These are phyloP conservation scores for Scomberomorus guttatus DNA, from an alignment of 2,797 vertebrate species.

Conservation along the genomic window DNA sequence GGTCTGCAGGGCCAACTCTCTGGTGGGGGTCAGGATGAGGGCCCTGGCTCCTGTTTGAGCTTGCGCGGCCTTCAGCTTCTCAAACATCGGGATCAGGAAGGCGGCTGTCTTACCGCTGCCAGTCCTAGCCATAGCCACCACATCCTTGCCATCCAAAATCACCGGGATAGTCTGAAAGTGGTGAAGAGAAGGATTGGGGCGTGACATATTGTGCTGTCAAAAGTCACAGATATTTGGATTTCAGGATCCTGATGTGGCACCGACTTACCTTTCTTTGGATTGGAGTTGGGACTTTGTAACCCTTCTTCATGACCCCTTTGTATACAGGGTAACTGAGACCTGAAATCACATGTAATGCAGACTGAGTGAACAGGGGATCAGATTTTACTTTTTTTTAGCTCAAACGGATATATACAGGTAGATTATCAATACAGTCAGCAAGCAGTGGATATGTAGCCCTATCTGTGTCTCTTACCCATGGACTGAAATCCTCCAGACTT, in stretches of 20 bases:
- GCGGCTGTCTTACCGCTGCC: conserved; percentile 98
- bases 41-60: conserved; percentile 92
- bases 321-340: conserved; percentile 95
- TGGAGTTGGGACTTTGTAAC: conserved; percentile 97
- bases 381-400: neutral
- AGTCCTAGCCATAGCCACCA: conserved; percentile 97
- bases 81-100: conserved; percentile 97
- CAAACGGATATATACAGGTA: neutral
- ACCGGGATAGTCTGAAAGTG: conserved; percentile 89
- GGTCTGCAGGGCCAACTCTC: conserved; percentile 98
- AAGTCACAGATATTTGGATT: conserved; percentile 5
- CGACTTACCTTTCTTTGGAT: conserved; percentile 94
- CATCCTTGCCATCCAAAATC: conserved; percentile 94
- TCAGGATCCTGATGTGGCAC: neutral
- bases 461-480: conserved; percentile 88
- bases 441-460: neutral
- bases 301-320: conserved; percentile 97
- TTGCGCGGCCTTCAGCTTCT: conserved; percentile 91
- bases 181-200: neutral
- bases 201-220: neutral
- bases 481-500: conserved; percentile 99
- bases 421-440: neutral
- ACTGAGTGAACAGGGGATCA: neutral
- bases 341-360: conserved; percentile 63
- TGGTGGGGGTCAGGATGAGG: conserved; percentile 93